Evolutionary conservation across 2,113 vertebrate genomes (phyloP).

Genomic region (Tapirus terrestris): DNA sequence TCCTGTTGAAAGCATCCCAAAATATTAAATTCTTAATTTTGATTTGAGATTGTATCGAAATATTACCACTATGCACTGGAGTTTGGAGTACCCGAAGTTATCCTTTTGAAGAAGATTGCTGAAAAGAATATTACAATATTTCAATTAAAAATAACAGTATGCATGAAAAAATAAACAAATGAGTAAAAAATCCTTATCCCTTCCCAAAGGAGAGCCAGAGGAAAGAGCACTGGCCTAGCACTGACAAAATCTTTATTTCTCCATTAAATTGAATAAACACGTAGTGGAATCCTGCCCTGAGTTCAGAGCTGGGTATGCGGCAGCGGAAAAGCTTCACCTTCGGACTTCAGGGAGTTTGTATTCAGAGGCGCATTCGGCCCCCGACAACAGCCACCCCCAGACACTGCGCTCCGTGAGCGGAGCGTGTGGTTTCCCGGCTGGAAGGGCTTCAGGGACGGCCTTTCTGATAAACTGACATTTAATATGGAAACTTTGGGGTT

Average conservation of each 20-base stretch:
- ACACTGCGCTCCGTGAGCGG: rapidly evolving
- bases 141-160: not conserved
- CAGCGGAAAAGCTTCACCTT: rapidly evolving
- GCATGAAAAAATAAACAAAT: no score
- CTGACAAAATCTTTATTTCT: not conserved
- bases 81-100: not conserved
- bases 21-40: not conserved
- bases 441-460: not conserved
- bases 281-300: rapidly evolving
- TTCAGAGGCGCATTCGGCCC: rapidly evolving
- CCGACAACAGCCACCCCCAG: no score
- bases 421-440: rapidly evolving
- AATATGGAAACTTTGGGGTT: not conserved
- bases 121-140: not conserved
- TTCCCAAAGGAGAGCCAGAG: not conserved
- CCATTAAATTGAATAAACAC: not conserved
- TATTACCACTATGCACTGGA: not conserved
- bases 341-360: not conserved
- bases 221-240: not conserved
- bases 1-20: no score
- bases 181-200: not conserved
- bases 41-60: not conserved
- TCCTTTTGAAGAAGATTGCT: not conserved
- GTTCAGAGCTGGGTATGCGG: not conserved
- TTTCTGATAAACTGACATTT: not conserved